Percentiles rank a stretch among this genome's conserved stretches.
Conservation (phyloP, 30 jellyfish, hydroid and myxozoan species). For the Aurelia coerulea region DNA sequence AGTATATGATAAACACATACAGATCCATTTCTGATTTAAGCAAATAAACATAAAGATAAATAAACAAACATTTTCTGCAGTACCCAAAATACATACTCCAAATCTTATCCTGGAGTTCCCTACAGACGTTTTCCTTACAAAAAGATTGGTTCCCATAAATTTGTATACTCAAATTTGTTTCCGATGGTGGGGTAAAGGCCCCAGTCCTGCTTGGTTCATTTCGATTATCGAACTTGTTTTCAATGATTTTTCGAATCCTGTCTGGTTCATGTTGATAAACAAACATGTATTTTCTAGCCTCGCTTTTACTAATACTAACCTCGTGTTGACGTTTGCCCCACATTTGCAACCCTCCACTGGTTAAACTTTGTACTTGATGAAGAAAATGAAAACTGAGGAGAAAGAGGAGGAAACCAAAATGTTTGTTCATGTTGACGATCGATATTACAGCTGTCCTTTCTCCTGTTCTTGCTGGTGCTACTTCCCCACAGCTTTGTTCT, state of each 20-base stretch:
- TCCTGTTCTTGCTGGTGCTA: too few species aligned
- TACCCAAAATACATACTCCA: too few species aligned
- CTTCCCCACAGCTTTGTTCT: too few species aligned
- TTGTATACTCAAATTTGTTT: neutral
- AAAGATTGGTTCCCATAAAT: neutral
- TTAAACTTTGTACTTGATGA: slow-evolving; percentile 24
- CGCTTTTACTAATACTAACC: slow-evolving; percentile 8
- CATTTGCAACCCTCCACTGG: slow-evolving; percentile 69
- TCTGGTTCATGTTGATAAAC: neutral
- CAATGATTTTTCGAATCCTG: neutral
- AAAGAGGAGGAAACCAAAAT: neutral
- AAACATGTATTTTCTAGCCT: neutral
- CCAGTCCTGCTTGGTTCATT: too few species aligned
- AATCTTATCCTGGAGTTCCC: too few species aligned
- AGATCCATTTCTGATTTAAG: too few species aligned
- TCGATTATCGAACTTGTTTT: too few species aligned
- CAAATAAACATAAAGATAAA: too few species aligned
- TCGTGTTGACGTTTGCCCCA: slow-evolving; percentile 69
- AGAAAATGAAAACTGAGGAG: neutral
- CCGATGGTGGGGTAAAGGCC: neutral
- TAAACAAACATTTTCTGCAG: too few species aligned
- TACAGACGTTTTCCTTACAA: neutral
- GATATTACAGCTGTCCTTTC: neutral
- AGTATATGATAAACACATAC: too few species aligned
- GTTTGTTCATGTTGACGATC: slow-evolving; percentile 7